These are phyloP conservation scores for Paracanthobrama guichenoti DNA, from an alignment of 2,113 vertebrate species.

Conservation along the genomic window DNA sequence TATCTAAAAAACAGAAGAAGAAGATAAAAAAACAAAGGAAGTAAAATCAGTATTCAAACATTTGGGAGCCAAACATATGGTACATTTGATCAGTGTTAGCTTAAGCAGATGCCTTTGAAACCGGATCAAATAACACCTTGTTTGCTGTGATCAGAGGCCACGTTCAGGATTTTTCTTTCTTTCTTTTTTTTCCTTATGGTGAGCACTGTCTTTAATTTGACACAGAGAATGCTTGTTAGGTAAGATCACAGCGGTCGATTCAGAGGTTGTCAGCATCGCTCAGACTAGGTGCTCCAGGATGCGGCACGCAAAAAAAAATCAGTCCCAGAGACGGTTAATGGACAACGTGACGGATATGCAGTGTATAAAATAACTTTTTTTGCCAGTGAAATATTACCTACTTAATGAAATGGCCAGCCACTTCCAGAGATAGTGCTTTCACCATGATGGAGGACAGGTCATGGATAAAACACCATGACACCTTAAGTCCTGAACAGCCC, in stretches of 20 bases:
- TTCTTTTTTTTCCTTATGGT: constrained; percentile 45
- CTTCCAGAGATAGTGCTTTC: constrained; percentile 60
- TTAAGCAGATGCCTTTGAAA: constrained; percentile 68
- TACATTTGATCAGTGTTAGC: constrained; percentile 64
- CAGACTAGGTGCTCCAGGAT: constrained; percentile 62
- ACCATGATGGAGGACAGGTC: constrained; percentile 61
- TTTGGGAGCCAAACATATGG: constrained; percentile 54
- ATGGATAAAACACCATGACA: constrained; percentile 71
- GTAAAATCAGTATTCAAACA: constrained; percentile 57
- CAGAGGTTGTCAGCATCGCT: constrained; percentile 68
- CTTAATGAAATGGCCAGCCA: constrained; percentile 61
- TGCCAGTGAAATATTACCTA: constrained; percentile 50
- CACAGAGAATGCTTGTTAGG: constrained; percentile 75
- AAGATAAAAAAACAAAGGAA: not conserved
- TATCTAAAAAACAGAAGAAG: not conserved
- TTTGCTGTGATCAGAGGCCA: constrained; percentile 75
- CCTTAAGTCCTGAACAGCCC: constrained; percentile 63
- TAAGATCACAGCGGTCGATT: constrained; percentile 74
- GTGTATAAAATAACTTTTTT: constrained; percentile 55
- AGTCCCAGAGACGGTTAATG: constrained; percentile 49
- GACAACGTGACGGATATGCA: constrained; percentile 57
- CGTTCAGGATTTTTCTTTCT: constrained; percentile 43
- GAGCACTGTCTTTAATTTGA: constrained; percentile 71
- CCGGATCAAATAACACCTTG: constrained; percentile 74
- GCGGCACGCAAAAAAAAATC: constrained; percentile 27